These are phyloP conservation scores for Cygnus buccinator DNA, from an alignment of 2,113 vertebrate species.

Conservation along the genomic window DNA sequence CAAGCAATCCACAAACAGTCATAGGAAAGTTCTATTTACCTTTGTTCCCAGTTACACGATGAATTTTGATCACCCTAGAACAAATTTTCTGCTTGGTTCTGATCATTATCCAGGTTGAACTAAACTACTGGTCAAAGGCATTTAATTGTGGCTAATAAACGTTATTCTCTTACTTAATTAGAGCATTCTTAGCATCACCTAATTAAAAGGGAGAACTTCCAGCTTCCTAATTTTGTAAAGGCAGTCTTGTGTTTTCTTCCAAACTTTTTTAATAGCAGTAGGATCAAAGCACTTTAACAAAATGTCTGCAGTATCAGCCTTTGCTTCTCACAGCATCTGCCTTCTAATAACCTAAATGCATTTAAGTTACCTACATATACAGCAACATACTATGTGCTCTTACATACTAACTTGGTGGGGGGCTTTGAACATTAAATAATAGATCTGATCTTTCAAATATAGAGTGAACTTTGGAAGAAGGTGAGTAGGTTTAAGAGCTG, in stretches of 20 bases:
- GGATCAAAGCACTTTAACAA: background rate
- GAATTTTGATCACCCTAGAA: background rate
- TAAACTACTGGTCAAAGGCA: background rate
- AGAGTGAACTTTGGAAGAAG: background rate
- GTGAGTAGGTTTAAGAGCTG: background rate
- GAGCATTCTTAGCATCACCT: background rate
- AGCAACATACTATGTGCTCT: background rate
- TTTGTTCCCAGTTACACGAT: background rate
- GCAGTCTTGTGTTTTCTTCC: background rate
- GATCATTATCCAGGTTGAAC: background rate
- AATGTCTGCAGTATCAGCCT: background rate
- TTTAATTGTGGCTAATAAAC: background rate
- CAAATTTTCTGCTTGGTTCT: background rate
- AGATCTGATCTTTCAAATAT: background rate
- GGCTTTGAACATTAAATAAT: background rate
- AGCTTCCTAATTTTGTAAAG: background rate
- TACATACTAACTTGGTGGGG: background rate
- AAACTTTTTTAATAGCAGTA: background rate
- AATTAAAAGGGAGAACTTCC: background rate
- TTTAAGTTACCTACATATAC: background rate
- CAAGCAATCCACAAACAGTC: background rate
- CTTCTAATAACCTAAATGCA: background rate
- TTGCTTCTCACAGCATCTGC: background rate
- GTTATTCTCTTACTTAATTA: background rate
- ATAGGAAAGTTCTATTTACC: background rate